These are phyloP conservation scores for Cosmorhoe ocellata DNA, from an alignment of 2,888 invertebrate species.

Conservation along the genomic window DNA sequence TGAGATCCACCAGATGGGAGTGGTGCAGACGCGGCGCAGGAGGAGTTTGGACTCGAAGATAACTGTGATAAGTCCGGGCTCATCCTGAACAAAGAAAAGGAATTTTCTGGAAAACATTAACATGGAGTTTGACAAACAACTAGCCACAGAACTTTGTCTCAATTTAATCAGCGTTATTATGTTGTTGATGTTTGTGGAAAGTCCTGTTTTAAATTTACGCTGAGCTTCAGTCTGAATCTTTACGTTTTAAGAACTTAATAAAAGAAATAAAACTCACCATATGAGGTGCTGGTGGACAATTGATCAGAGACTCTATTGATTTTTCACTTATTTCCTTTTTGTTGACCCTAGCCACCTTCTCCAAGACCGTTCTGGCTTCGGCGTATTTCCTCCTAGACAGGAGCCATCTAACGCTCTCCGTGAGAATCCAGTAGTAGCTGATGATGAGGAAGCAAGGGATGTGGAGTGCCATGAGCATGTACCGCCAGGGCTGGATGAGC, in stretches of 20 bases:
- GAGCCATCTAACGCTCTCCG: conserved; percentile 89
- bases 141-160: too few species aligned
- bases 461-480: conserved; percentile 85
- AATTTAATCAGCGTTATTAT: too few species aligned
- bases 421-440: conserved; percentile 84
- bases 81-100: conserved; percentile 27
- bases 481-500: conserved; percentile 86
- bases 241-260: too few species aligned
- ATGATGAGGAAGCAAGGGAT: conserved; percentile 86
- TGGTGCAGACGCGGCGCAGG: conserved; percentile 82
- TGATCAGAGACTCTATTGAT: conserved; percentile 65
- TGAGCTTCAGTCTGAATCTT: too few species aligned
- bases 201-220: too few species aligned
- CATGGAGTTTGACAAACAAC: too few species aligned
- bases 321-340: conserved; percentile 80
- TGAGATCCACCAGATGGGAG: conserved; percentile 90
- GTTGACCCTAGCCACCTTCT: conserved; percentile 84
- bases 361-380: conserved; percentile 83
- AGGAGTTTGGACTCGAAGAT: conserved; percentile 77
- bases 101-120: too few species aligned
- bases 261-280: conserved; percentile 14
- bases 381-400: conserved; percentile 84
- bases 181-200: too few species aligned
- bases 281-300: conserved; percentile 54
- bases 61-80: conserved; percentile 45